These are phyloP conservation scores for Tricholauxania praeusta DNA, from an alignment of 2,888 invertebrate genomes.

Conservation along the genomic window DNA sequence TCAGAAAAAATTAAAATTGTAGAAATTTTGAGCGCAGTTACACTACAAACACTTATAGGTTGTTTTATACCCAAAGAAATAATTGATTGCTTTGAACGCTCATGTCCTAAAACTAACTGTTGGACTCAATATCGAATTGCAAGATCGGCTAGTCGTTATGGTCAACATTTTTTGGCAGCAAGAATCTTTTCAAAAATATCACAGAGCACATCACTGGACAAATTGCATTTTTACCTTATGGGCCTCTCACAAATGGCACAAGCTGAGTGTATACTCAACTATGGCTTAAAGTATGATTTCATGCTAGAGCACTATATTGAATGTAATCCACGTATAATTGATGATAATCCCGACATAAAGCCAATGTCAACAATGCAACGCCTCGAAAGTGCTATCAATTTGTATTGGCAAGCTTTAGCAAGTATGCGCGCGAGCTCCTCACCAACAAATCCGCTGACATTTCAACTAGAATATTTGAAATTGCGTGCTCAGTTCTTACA, in stretches of 20 bases:
- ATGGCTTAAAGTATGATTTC: slow-evolving; percentile 69
- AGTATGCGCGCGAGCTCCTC: slow-evolving; percentile 69
- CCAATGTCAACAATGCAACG: slow-evolving; percentile 70
- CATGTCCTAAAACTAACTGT: slow-evolving; percentile 73
- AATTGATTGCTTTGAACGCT: slow-evolving; percentile 72
- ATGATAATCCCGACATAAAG: slow-evolving; percentile 19
- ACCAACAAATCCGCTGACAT: slow-evolving; percentile 68
- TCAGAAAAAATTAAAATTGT: slow-evolving; percentile 71
- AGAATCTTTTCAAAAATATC: slow-evolving; percentile 74
- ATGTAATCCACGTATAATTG: slow-evolving; percentile 56
- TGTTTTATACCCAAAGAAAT: slow-evolving; percentile 76
- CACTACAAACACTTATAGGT: slow-evolving; percentile 84
- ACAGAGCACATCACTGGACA: slow-evolving; percentile 84
- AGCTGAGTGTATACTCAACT: slow-evolving; percentile 77
- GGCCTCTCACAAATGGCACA: slow-evolving; percentile 82
- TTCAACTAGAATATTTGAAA: slow-evolving; percentile 82
- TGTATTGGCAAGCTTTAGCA: slow-evolving; percentile 76
- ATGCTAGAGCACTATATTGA: slow-evolving; percentile 63
- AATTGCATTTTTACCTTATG: slow-evolving; percentile 88
- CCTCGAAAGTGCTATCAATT: slow-evolving; percentile 70
- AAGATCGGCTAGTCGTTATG: slow-evolving; percentile 86
- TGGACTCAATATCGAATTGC: slow-evolving; percentile 92
- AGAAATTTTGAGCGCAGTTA: slow-evolving; percentile 84
- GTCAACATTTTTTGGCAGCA: slow-evolving; percentile 81
- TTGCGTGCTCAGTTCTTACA: slow-evolving; percentile 83